Base-by-base conservation (phyloP, 2,797 vertebrate species). In the Atherinosoma microstoma region DNA sequence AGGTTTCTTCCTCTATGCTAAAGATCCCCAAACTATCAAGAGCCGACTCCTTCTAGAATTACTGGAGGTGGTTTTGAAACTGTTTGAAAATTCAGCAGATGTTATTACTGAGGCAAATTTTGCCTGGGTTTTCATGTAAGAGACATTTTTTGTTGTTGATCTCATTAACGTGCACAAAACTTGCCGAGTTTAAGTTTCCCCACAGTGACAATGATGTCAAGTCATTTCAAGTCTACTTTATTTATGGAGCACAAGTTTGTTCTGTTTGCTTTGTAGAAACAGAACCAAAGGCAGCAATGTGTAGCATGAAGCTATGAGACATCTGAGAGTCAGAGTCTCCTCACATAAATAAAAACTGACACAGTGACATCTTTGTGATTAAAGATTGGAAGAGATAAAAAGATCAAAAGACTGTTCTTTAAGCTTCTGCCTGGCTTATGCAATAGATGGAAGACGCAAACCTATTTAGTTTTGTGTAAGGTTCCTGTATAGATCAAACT, bases 211-310 rank as follows among this genome's bases (percentile, higher is more conserved):
- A 62, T 40, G 51, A 54, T 20, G 42, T 67, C 36, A 73, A 51
- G 13, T 79, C 54, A 65, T 40, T 61, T 72, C 3, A 54, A 73
- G 30, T 75, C 30, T 16, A 40, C 12, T 9, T 61, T 67, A 78
- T 85, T 80, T 78, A 72, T 64, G 42, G 30, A 67, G 20, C 8
- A 3, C 54, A 73, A 24, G n/a, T 54, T 65, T 73, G 22, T 9
- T 73, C 18, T 66, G n/a, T 79, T 81, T 79, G 22, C 45, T 71
- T 78, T 65, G 54, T 58, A 76, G 47, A 49, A 76, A 68, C 18
- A 58, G 16, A 0, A 71, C 13, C 36, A 77, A 65, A 79, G 20
- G 32, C 59, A 70, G 40, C 16, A 53, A 29, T 12, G 18, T 4
- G 57, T 13, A 53, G 34, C 58, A 24, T 32, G 9, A 67, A 58